Evolutionary conservation across 1,140 invertebrate genomes (phyloP).

Genomic region (Saccostrea echinata): DNA sequence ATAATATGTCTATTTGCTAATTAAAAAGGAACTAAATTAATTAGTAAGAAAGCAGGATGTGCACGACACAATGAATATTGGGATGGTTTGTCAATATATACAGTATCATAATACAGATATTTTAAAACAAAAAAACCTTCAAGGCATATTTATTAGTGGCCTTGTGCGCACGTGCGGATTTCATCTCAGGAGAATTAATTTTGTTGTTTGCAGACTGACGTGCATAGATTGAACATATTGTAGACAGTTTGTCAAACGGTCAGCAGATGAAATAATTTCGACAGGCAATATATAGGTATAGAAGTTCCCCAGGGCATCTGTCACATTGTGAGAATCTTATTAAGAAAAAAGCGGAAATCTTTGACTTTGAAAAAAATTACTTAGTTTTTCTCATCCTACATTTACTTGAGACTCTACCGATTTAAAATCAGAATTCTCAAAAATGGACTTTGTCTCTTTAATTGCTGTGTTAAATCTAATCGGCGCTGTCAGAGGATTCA

Average conservation of each 20-base stretch:
- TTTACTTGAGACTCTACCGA: not conserved
- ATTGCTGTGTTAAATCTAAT: not conserved
- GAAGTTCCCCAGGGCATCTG: not conserved
- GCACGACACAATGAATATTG: not conserved
- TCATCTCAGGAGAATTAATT: not conserved
- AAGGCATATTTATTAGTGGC: conserved; percentile 14
- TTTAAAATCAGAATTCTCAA: not conserved
- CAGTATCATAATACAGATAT: not conserved
- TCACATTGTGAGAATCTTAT: not conserved
- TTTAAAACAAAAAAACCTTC: not conserved
- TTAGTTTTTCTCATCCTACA: not conserved
- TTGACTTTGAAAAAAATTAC: not conserved
- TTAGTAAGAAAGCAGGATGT: not conserved
- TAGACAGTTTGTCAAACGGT: conserved; percentile 19
- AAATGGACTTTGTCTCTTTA: conserved; percentile 3
- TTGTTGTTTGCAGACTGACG: not conserved
- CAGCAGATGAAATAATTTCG: conserved; percentile 20
- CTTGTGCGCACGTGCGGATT: not conserved
- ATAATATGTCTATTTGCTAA: too few relatives aligned
- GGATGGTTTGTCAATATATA: too few relatives aligned
- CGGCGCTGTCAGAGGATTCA: not conserved
- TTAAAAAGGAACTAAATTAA: too few relatives aligned
- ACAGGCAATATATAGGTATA: conserved; percentile 24
- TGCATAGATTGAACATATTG: conserved; percentile 3
- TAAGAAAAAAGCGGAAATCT: not conserved